Base-by-base conservation (phyloP, 2,888 invertebrate species). In the Alentia gelatinosa region DNA sequence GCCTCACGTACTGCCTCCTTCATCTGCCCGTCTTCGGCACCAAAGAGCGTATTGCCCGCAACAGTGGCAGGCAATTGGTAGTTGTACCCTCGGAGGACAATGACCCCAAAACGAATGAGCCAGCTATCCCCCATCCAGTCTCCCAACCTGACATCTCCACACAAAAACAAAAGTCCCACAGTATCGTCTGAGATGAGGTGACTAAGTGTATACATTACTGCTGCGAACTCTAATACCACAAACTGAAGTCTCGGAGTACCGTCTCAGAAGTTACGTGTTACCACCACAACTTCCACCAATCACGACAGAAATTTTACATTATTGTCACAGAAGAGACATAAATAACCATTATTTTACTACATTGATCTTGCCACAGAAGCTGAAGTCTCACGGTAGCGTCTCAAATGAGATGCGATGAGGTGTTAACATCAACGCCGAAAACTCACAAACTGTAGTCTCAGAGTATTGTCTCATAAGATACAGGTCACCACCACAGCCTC, bases 1-100 rank as follows among this genome's bases (percentile, higher is more conserved):
- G 98, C 0, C 94, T 98, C 30, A 98, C 98, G 35, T 98, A 98
- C 94, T 96, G 96, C 92, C 91, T 96, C 83, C 93, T 96, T 4
- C 94, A 94, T 83, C 90, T 94, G 19, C 95, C 95, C 5, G 95
- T 94, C 92, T 92, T 95, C 84, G 92, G 42, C n/a, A 88, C 84
- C 9, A 68, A 42, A 9, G 83, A 15, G 4, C 75, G 50, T 5
- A 79, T 75, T n/a, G 75, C 63, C 23, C 1, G 7, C 5, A 90
- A 42, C 33, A 86, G 47, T n/a, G 50, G 42, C 47, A 1, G 7
- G 4, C 12, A 40, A 1, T 15, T 83, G 1, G n/a, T 40, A 1
- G 26, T 79, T 9, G 40, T 83, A 35, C 56, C 56, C 12, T n/a
- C 56, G 12, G 56, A 56, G 19, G 56, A 56, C 5, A 56, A 19